Percentiles rank a stretch among this genome's conserved stretches.
These are phyloP conservation scores for Caenorhabditis panamensis DNA, from an alignment of 2,888 invertebrate species.

Conservation along the genomic window DNA sequence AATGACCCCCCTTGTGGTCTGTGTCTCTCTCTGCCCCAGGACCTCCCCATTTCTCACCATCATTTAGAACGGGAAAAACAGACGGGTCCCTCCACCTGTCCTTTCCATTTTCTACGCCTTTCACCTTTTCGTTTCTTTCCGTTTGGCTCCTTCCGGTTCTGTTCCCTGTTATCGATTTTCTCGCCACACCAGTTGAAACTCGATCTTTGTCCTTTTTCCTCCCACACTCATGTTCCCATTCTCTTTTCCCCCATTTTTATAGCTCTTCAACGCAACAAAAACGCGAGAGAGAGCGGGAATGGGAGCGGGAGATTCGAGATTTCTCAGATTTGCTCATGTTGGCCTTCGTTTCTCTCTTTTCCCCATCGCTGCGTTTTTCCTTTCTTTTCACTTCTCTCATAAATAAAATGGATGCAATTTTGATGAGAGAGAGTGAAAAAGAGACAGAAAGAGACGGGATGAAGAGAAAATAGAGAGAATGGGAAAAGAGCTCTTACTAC, in stretches of 20 bases:
- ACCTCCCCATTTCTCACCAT: neutral
- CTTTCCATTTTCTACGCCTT: neutral
- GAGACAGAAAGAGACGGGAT: neutral
- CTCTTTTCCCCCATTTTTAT: conserved; percentile 6
- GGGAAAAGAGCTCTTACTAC: conserved; percentile 34
- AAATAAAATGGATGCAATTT: conserved; percentile 58
- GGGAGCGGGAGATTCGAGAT: neutral
- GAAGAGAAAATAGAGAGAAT: conserved; percentile 2
- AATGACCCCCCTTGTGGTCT: conserved; percentile 21
- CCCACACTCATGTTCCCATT: neutral
- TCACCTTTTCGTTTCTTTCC: neutral
- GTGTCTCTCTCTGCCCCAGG: neutral
- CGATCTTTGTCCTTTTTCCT: neutral
- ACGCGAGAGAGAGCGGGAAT: neutral
- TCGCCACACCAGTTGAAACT: neutral
- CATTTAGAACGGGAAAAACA: conserved; percentile 4
- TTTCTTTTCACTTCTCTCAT: conserved; percentile 23
- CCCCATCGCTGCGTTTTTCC: neutral
- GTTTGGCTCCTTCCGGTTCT: neutral
- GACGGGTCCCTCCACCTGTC: neutral
- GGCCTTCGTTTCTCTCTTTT: conserved; percentile 15
- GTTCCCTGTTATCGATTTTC: neutral
- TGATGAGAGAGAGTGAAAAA: conserved; percentile 30
- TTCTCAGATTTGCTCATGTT: conserved; percentile 19
- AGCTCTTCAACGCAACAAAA: conserved; percentile 6